Percentiles rank a stretch among this genome's conserved stretches.
phyloP scores from a whole-genome alignment of 2,113 vertebrate genomes.

The Otis tarda region DNA sequence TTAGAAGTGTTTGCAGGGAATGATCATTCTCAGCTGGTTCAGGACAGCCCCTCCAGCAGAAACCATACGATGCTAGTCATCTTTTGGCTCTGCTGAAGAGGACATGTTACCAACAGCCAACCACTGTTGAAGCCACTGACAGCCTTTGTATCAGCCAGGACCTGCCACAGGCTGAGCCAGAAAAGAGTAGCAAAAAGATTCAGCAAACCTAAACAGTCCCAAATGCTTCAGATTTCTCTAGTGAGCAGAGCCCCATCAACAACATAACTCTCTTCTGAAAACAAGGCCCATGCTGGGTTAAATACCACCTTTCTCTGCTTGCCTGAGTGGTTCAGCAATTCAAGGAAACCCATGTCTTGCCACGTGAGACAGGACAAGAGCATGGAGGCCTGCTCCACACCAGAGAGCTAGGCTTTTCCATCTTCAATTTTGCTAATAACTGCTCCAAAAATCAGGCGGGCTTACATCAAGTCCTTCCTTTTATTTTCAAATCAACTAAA shows the following conservation, averaged over 20 bases:
- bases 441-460: neutral
- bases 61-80: rapidly evolving
- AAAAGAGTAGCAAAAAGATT: neutral
- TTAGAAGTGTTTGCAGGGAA: neutral
- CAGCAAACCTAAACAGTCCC: neutral
- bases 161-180: neutral
- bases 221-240: neutral
- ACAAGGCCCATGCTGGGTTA: neutral
- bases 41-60: neutral
- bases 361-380: neutral
- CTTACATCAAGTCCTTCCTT: neutral
- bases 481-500: neutral
- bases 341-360: neutral
- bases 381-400: neutral
- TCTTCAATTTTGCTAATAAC: neutral
- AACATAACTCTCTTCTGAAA: neutral
- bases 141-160: neutral
- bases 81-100: neutral
- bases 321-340: neutral
- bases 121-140: neutral
- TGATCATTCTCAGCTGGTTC: neutral
- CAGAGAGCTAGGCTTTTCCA: rapidly evolving
- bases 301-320: neutral
- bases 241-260: neutral
- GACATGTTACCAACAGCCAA: rapidly evolving